Percentiles rank a stretch among this genome's conserved stretches.
phyloP scores from a whole-genome alignment of 2,888 invertebrate genomes.

The Neoaliturus tenellus region DNA sequence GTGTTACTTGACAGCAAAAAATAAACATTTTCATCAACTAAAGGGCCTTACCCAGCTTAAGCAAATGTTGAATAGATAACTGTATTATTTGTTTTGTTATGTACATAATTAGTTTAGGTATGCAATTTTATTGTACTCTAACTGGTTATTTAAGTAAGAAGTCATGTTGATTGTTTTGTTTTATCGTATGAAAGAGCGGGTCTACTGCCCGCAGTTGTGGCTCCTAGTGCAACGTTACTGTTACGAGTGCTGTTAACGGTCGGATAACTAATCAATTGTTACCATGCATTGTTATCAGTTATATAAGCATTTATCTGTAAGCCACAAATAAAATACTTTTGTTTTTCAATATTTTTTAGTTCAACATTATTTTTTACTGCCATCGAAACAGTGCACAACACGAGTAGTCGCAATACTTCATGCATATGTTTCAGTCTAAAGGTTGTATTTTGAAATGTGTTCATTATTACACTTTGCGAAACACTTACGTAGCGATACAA shows the following conservation, averaged over 20 bases:
- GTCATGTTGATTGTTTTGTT: conserved; percentile 21
- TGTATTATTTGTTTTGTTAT: conserved; percentile 25
- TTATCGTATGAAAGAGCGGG: background rate
- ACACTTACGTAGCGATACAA: background rate
- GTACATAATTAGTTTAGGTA: conserved; percentile 22
- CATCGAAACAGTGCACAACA: conserved; percentile 51
- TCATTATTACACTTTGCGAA: conserved; percentile 20
- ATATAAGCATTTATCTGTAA: conserved; percentile 55
- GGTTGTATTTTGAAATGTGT: conserved; percentile 47
- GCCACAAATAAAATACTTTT: conserved; percentile 41
- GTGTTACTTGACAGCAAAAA: background rate
- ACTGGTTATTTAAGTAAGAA: conserved; percentile 15
- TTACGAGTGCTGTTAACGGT: conserved; percentile 6
- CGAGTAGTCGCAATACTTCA: background rate
- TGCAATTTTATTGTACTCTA: conserved; percentile 27
- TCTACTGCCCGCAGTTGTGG: background rate
- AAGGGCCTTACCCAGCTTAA: background rate
- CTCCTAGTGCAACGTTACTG: background rate
- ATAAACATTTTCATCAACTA: background rate
- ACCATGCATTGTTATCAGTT: conserved; percentile 48
- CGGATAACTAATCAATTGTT: conserved; percentile 31
- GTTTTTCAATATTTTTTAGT: conserved; percentile 50
- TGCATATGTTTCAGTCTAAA: conserved; percentile 31
- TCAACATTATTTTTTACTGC: conserved; percentile 56
- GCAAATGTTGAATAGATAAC: background rate